These are phyloP conservation scores for Cairina moschata DNA, from an alignment of 2,113 vertebrate species.

Conservation along the genomic window DNA sequence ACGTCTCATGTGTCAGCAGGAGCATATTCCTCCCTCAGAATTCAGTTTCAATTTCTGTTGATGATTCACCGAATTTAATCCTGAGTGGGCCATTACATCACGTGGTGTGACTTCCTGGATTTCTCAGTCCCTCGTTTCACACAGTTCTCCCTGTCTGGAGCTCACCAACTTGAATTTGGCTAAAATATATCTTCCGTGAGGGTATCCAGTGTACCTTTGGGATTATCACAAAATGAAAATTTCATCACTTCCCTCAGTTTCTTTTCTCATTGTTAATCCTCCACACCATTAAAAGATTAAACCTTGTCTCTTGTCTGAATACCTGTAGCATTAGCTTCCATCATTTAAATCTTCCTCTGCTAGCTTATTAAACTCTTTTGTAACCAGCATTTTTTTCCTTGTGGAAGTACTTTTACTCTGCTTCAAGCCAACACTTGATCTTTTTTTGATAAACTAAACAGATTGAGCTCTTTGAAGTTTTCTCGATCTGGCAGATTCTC, in stretches of 20 bases:
- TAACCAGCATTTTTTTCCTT: background rate
- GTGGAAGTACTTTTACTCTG: background rate
- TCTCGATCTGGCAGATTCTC: slow-evolving; percentile 29
- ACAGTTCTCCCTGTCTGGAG: background rate
- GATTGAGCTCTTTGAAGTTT: slow-evolving; percentile 48
- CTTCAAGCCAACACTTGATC: slow-evolving; percentile 39
- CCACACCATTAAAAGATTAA: background rate
- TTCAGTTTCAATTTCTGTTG: background rate
- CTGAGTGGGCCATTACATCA: background rate
- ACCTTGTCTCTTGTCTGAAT: background rate
- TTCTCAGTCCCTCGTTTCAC: background rate
- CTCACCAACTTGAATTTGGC: background rate
- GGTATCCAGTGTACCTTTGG: background rate
- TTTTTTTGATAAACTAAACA: slow-evolving; percentile 35
- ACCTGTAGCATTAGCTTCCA: background rate
- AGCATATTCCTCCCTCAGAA: background rate
- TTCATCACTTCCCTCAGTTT: background rate
- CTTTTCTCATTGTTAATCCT: background rate
- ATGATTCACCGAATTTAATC: background rate
- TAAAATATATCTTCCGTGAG: background rate
- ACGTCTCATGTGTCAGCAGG: background rate
- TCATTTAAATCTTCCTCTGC: background rate
- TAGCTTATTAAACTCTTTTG: background rate
- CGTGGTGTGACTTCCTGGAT: background rate
- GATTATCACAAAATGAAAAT: background rate